A percentile compares a stretch with the other conserved stretches of the same genome.
phyloP scores from a whole-genome alignment of 1,140 invertebrate genomes.

The Tyrophagus putrescentiae region DNA sequence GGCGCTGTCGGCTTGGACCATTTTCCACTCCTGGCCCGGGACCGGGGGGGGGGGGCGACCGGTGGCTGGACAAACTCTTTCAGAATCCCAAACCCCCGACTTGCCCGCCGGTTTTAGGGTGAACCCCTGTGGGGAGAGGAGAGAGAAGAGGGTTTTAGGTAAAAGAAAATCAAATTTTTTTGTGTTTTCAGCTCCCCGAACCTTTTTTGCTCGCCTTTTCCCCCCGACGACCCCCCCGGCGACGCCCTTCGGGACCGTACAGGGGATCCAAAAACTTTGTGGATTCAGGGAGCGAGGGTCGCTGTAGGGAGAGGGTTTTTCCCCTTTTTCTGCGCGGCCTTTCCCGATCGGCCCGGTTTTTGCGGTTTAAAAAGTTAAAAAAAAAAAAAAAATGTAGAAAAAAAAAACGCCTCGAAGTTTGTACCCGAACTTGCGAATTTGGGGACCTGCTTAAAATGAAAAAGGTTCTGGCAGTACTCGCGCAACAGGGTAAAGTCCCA shows the following conservation, averaged over 20 bases:
- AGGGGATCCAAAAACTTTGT: slow-evolving; percentile 72
- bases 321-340: slow-evolving; percentile 53
- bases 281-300: slow-evolving; percentile 45
- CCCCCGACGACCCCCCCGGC: background rate
- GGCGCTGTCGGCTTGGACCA: slow-evolving; percentile 85
- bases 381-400: no score
- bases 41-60: slow-evolving; percentile 81
- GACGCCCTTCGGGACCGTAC: slow-evolving; percentile 39
- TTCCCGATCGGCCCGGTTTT: slow-evolving; percentile 74
- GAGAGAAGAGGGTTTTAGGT: background rate
- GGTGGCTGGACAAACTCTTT: slow-evolving; percentile 87
- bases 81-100: slow-evolving; percentile 67
- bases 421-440: slow-evolving; percentile 72
- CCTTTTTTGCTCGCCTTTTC: slow-evolving; percentile 15
- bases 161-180: background rate
- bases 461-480: slow-evolving; percentile 67
- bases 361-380: no score
- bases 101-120: slow-evolving; percentile 37
- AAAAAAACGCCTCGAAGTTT: no score
- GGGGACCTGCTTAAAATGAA: slow-evolving; percentile 71
- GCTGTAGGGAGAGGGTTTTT: slow-evolving; percentile 49
- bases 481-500: slow-evolving; percentile 33
- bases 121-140: slow-evolving; percentile 33
- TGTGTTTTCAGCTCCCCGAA: background rate
- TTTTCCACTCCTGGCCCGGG: slow-evolving; percentile 84